These are phyloP conservation scores for Tinea trinotella DNA, from an alignment of 2,888 invertebrate species.

Conservation along the genomic window DNA sequence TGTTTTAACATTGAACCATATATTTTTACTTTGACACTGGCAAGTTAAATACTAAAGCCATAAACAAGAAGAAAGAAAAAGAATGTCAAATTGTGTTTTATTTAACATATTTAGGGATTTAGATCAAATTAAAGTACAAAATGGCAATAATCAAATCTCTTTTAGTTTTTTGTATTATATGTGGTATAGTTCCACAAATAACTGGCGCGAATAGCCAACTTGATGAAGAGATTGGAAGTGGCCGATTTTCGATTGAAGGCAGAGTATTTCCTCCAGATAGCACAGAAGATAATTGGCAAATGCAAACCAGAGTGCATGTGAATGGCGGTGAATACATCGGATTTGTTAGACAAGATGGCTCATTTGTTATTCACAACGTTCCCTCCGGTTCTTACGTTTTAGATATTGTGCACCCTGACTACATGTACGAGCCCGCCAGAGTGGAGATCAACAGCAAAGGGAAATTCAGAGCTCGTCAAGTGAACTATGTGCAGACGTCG, in stretches of 20 bases:
- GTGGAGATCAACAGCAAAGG: conserved; percentile 99
- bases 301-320: conserved; percentile 83
- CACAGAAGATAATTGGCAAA: conserved; percentile 78
- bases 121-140: not conserved
- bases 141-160: not conserved
- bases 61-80: no score
- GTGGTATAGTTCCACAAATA: conserved; percentile 23
- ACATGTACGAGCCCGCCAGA: conserved; percentile 92
- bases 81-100: not conserved
- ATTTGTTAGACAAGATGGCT: conserved; percentile 92
- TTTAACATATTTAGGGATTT: not conserved
- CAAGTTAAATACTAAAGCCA: no score
- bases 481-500: conserved; percentile 94
- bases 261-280: conserved; percentile 80
- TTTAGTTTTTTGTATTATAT: not conserved
- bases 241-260: conserved; percentile 84
- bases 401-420: conserved; percentile 92
- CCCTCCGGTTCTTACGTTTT: conserved; percentile 95
- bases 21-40: no score
- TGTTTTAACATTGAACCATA: no score
- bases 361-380: conserved; percentile 89
- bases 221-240: conserved; percentile 58
- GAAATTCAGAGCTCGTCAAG: conserved; percentile 94
- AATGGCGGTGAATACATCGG: conserved; percentile 90
- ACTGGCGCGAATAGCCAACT: conserved; percentile 36